Evolutionary conservation across 2,797 vertebrate species (phyloP), one percentile per base, ranked within the genome.

Genomic region (Peromyscus eremicus): DNA sequence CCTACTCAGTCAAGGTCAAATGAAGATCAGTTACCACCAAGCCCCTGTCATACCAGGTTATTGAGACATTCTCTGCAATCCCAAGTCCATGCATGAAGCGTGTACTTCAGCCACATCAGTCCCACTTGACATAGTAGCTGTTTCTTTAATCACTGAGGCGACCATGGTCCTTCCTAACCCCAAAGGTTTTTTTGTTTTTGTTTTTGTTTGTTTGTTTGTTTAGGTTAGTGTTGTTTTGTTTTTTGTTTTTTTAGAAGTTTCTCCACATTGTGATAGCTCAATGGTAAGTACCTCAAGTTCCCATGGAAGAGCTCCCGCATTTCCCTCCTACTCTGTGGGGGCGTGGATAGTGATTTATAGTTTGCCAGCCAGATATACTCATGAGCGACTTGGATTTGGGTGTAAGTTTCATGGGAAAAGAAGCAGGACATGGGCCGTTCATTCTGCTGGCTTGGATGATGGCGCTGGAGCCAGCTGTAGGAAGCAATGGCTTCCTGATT

Each of bases 321-420:
- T 73, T 79, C 88, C 87, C 60, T 19, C 25, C 49, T 79, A 46
- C 29, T 12, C 5, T 29, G 55, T 49, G 16, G 25, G 64, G 34
- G 37, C 46, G 4, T 19, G 7, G 29, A 57, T 37, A 25, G 12
- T 27, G 81, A 86, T 75, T 86, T 89, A 27, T 32, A 11, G 34
- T 92, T 55, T 90, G 66, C 83, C 32, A n/a, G 86, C 68, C 79
- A 57, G 75, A 86, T 29, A 43, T 2, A 25, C 55, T 84, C 84
- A 29, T 6, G 40, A 4, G 6, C n/a, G 64, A 60, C 76, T 62
- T 75, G 49, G 55, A 68, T 85, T 92, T 37, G 14, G 81, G 88
- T 91, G 32, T 64, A 83, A 32, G 64, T 91, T 92, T 95, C 83
- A 29, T 1, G 46, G 86, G 90, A 52, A 79, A 87, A 92, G 90